Evolutionary conservation across 2,797 vertebrate genomes (phyloP).

Genomic region (Cygnus olor): DNA sequence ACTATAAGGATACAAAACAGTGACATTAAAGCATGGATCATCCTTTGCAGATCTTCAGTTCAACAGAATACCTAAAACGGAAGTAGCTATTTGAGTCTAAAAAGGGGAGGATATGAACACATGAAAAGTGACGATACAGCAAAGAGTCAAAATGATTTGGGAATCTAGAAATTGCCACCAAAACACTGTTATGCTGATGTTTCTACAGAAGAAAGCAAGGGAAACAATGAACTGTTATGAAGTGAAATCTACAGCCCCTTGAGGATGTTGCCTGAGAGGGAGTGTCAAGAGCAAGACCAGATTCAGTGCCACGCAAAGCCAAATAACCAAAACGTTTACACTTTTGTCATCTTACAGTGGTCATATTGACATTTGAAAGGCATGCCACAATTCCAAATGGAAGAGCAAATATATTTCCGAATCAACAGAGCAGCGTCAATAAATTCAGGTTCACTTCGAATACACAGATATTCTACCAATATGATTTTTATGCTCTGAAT

Average conservation of each 20-base stretch:
- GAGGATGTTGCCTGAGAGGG: neutral
- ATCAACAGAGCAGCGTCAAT: neutral
- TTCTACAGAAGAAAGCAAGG: neutral
- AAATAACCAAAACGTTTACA: neutral
- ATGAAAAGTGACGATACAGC: neutral
- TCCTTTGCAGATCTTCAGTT: neutral
- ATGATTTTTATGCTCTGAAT: neutral
- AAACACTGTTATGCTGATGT: no score
- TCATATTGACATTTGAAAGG: neutral
- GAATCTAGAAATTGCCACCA: neutral
- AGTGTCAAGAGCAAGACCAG: neutral
- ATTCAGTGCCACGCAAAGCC: no score
- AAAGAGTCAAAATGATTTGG: neutral
- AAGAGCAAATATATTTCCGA: neutral
- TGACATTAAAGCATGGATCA: neutral
- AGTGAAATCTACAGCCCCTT: neutral
- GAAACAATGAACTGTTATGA: neutral
- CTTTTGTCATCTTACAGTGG: neutral
- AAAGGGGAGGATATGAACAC: neutral
- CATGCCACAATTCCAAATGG: neutral
- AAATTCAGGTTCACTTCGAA: neutral
- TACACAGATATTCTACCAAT: neutral
- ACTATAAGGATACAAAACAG: neutral
- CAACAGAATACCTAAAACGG: neutral
- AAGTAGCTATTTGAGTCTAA: neutral